phyloP scores from a whole-genome alignment of 2,888 invertebrate genomes.

The Spatulosminthurus flaviceps region DNA sequence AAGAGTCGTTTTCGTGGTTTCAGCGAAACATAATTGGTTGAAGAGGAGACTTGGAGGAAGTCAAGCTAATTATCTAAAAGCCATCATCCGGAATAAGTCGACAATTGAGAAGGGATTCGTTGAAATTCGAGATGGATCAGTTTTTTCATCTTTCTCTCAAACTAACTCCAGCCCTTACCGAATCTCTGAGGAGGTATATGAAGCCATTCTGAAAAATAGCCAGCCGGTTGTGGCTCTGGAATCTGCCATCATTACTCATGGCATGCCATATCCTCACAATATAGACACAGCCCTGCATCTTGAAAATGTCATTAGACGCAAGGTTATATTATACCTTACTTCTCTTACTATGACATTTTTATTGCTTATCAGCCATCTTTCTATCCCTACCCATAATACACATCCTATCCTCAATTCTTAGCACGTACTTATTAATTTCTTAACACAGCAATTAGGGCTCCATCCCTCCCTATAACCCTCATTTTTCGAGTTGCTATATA shows the following conservation, averaged over 20 bases:
- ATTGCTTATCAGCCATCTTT: background rate
- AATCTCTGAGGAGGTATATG: conserved; percentile 70
- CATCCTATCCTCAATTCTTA: too few relatives aligned
- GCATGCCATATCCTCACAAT: conserved; percentile 95
- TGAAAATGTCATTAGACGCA: conserved; percentile 78
- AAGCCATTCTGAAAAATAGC: conserved; percentile 71
- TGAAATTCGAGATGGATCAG: conserved; percentile 30
- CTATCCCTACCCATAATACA: too few relatives aligned
- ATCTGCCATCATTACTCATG: conserved; percentile 97
- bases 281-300: conserved; percentile 83
- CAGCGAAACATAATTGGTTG: conserved; percentile 21
- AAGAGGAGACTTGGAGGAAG: conserved; percentile 16
- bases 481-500: too few relatives aligned
- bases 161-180: conserved; percentile 53
- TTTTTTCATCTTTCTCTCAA: conserved; percentile 9
- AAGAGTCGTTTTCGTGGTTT: conserved; percentile 20
- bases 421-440: too few relatives aligned
- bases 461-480: too few relatives aligned
- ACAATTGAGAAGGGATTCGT: conserved; percentile 33
- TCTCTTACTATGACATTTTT: background rate
- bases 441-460: too few relatives aligned
- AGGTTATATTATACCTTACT: conserved; percentile 67
- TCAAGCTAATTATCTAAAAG: conserved; percentile 34
- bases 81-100: conserved; percentile 42
- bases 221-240: conserved; percentile 92